phyloP scores from a whole-genome alignment of 2,113 vertebrate genomes.

The Phyllostomus discolor region DNA sequence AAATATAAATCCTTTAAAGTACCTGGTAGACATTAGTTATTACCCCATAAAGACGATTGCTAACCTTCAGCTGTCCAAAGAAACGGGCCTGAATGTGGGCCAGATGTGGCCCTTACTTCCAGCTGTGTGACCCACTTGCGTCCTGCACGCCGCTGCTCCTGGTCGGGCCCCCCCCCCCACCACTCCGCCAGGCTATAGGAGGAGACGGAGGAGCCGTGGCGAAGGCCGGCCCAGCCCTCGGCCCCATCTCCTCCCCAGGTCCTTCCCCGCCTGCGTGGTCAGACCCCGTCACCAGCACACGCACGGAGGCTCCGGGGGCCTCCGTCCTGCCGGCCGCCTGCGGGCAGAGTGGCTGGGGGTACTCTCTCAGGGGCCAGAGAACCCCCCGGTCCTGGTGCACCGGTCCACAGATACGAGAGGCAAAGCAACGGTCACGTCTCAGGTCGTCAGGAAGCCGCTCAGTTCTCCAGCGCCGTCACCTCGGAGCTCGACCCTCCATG shows the following conservation, averaged over 20 bases:
- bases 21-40: background rate
- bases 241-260: background rate
- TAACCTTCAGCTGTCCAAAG: background rate
- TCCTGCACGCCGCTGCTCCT: background rate
- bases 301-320: fast-evolving
- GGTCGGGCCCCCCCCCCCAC: constrained; percentile 17
- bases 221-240: background rate
- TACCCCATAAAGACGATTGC: background rate
- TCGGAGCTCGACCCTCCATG: background rate
- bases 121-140: background rate
- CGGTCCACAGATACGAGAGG: background rate
- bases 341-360: background rate
- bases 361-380: background rate
- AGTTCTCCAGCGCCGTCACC: background rate
- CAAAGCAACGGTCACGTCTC: background rate
- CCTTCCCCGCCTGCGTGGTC: constrained; percentile 30
- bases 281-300: constrained; percentile 4
- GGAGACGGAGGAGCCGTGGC: constrained; percentile 48
- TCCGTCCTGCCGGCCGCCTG: background rate
- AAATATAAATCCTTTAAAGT: background rate
- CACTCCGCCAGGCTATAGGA: too few species aligned
- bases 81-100: background rate
- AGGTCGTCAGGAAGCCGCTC: background rate
- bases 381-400: background rate
- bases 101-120: background rate